phyloP scores from a whole-genome alignment of 1,140 invertebrate species.

The Drosophila leontia region DNA sequence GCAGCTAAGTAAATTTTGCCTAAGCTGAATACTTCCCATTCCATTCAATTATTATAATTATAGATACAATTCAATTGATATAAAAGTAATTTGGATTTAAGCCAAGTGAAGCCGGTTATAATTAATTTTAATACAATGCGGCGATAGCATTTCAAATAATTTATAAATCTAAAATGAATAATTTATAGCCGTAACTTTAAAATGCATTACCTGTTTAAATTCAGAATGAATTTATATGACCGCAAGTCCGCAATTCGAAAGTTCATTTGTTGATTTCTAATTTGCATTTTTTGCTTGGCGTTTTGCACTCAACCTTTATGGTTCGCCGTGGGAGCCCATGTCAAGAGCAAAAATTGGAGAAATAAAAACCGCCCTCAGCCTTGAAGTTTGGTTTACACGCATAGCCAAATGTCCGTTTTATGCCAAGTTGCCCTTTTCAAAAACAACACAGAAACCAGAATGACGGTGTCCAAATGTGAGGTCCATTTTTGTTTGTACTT shows the following conservation, averaged over 20 bases:
- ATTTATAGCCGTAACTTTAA: neutral
- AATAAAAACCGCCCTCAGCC: slow-evolving; percentile 20
- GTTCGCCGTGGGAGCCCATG: slow-evolving; percentile 4
- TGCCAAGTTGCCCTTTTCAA: slow-evolving; percentile 39
- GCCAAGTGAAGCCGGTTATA: neutral
- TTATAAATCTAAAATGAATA: slow-evolving; percentile 10
- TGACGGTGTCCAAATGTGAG: neutral
- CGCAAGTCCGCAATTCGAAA: neutral
- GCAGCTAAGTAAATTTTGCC: neutral
- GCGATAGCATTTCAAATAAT: neutral
- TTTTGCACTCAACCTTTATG: slow-evolving; percentile 25
- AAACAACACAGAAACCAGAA: slow-evolving; percentile 7
- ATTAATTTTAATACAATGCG: neutral
- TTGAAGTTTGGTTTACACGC: slow-evolving; percentile 38
- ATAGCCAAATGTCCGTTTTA: slow-evolving; percentile 18
- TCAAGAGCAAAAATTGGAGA: slow-evolving; percentile 20
- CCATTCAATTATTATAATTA: neutral
- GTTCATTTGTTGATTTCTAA: slow-evolving; percentile 24
- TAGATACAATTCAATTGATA: neutral
- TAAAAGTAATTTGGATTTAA: neutral
- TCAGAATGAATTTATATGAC: neutral
- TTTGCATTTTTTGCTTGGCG: slow-evolving; percentile 37
- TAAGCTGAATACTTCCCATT: neutral
- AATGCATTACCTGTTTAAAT: neutral
- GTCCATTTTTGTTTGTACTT: neutral